Conservation (phyloP, 2,113 vertebrate genomes). For the Bettongia penicillata region DNA sequence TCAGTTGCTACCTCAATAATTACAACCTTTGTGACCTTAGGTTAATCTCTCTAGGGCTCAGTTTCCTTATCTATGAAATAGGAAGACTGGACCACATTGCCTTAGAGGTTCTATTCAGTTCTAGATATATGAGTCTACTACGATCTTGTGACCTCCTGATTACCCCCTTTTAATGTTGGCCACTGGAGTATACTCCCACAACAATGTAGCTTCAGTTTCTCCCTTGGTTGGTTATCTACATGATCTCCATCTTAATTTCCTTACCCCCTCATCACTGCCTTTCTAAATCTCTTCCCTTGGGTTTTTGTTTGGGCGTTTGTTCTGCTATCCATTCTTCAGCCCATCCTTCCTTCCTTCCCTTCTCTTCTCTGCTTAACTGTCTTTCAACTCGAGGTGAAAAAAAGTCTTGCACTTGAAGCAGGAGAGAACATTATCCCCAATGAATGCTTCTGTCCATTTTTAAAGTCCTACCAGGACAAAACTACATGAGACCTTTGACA, state of each 20-base stretch:
- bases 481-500: neutral
- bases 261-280: neutral
- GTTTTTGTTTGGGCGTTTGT: neutral
- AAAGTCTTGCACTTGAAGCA: neutral
- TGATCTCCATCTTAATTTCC: neutral
- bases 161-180: neutral
- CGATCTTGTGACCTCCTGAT: neutral
- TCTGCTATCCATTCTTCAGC: neutral
- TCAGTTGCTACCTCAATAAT: neutral
- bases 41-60: neutral
- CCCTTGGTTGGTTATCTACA: neutral
- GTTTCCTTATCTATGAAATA: neutral
- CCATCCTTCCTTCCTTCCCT: neutral
- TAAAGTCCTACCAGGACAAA: neutral
- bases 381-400: neutral
- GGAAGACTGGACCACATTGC: neutral
- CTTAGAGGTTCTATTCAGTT: neutral
- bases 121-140: neutral
- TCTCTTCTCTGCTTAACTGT: neutral
- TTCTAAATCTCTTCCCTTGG: neutral
- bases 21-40: neutral
- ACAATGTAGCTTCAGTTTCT: neutral
- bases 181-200: neutral
- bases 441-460: neutral
- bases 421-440: neutral